Percentiles rank a stretch among this genome's conserved stretches.
Evolutionary conservation across 1,140 invertebrate species (phyloP).

Genomic region (Copidosoma floridanum): DNA sequence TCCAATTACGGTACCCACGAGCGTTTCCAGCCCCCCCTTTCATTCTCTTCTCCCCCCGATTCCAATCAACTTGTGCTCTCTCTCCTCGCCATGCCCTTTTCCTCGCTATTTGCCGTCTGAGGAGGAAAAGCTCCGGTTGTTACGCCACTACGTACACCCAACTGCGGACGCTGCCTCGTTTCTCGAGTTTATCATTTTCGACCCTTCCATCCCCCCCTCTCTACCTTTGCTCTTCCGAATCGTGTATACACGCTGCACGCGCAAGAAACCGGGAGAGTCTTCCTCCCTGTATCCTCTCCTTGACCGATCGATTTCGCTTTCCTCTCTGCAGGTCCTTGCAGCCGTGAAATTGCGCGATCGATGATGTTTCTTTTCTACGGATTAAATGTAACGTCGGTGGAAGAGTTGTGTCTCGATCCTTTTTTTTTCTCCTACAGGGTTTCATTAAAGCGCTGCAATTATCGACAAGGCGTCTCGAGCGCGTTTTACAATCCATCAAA

Average conservation of each 20-base stretch:
- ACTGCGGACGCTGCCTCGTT: conserved; percentile 10
- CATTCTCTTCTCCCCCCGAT: too few relatives aligned
- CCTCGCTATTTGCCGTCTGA: neutral
- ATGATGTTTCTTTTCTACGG: neutral
- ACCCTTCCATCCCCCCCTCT: neutral
- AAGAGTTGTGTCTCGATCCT: too few relatives aligned
- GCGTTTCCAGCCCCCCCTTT: conserved; percentile 23
- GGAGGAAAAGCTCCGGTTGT: conserved; percentile 4
- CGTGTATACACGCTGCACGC: too few relatives aligned
- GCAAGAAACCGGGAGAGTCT: conserved; percentile 20
- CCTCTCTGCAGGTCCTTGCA: conserved; percentile 7
- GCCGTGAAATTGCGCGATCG: conserved; percentile 9
- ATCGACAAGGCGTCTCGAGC: too few relatives aligned
- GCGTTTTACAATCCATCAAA: too few relatives aligned
- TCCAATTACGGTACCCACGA: conserved; percentile 35
- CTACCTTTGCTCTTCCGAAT: too few relatives aligned
- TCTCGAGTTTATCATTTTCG: conserved; percentile 28
- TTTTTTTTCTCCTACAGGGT: neutral
- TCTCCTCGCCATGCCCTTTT: neutral
- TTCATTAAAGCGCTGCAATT: neutral
- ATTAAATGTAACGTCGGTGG: neutral
- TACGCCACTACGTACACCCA: neutral
- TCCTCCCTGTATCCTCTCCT: too few relatives aligned
- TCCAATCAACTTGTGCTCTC: conserved; percentile 31
- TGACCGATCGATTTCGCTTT: conserved; percentile 24